These are phyloP conservation scores for Onychomys torridus DNA, from an alignment of 2,797 vertebrate genomes.

Conservation along the genomic window DNA sequence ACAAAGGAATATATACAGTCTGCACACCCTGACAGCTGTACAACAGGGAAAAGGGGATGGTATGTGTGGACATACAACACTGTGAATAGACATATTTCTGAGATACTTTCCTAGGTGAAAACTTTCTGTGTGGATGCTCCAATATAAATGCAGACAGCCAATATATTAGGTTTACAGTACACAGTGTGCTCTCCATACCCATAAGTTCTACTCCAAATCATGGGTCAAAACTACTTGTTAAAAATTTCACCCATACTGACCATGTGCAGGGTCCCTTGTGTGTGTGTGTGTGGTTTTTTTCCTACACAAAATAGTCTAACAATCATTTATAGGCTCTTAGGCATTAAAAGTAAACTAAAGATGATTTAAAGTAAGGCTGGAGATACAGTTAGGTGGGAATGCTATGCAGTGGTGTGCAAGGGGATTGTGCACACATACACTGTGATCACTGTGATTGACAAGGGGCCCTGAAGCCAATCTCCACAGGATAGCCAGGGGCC, in stretches of 20 bases:
- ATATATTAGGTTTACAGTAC: background rate
- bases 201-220: background rate
- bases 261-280: background rate
- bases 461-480: background rate
- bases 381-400: too few relatives aligned
- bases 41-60: background rate
- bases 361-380: too few relatives aligned
- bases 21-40: background rate
- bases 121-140: background rate
- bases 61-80: background rate
- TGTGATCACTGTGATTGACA: too few relatives aligned
- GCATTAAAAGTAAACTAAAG: background rate
- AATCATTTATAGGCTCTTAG: background rate
- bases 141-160: background rate
- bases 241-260: background rate
- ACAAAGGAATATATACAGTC: background rate
- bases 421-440: background rate
- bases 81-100: background rate
- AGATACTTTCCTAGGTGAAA: background rate
- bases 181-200: background rate
- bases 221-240: background rate
- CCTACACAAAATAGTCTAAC: background rate
- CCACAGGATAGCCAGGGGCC: fast-evolving
- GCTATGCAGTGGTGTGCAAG: background rate
- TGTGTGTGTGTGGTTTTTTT: background rate